Evolutionary conservation across 2,888 invertebrate species (phyloP).

Genomic region (Parasteatoda lunata): DNA sequence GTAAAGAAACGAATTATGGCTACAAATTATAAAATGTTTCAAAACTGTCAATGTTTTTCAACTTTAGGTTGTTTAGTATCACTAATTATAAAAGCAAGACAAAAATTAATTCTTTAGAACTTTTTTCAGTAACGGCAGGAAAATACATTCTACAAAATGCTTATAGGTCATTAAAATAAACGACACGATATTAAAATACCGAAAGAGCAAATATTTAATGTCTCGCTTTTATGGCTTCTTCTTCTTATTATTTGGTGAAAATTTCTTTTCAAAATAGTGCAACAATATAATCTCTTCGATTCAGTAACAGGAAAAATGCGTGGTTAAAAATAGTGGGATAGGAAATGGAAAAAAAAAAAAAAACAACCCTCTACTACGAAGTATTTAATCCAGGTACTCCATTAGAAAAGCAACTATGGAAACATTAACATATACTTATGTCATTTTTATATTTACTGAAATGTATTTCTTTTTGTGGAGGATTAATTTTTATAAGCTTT

Average conservation of each 20-base stretch:
- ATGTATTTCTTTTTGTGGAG: conserved; percentile 13
- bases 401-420: conserved; percentile 25
- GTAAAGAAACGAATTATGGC: too few species aligned
- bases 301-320: conserved; percentile 19
- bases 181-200: conserved; percentile 62
- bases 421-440: too few species aligned
- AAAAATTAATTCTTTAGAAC: too few species aligned
- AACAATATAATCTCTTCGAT: conserved; percentile 64
- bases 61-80: too few species aligned
- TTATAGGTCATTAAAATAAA: conserved; percentile 66
- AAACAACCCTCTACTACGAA: conserved; percentile 31
- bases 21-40: too few species aligned
- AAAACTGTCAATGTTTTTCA: too few species aligned
- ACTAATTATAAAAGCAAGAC: too few species aligned
- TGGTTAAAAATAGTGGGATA: conserved; percentile 33
- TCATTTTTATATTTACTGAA: conserved; percentile 21
- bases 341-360: conserved; percentile 9
- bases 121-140: too few species aligned
- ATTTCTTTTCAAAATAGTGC: conserved; percentile 36
- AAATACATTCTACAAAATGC: conserved; percentile 56
- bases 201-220: conserved; percentile 53
- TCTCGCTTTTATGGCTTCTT: conserved; percentile 59
- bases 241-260: conserved; percentile 51
- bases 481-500: conserved; percentile 59
- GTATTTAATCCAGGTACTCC: conserved; percentile 59